These are phyloP conservation scores for Octodonta nipae DNA, from an alignment of 2,888 invertebrate species.

Conservation along the genomic window DNA sequence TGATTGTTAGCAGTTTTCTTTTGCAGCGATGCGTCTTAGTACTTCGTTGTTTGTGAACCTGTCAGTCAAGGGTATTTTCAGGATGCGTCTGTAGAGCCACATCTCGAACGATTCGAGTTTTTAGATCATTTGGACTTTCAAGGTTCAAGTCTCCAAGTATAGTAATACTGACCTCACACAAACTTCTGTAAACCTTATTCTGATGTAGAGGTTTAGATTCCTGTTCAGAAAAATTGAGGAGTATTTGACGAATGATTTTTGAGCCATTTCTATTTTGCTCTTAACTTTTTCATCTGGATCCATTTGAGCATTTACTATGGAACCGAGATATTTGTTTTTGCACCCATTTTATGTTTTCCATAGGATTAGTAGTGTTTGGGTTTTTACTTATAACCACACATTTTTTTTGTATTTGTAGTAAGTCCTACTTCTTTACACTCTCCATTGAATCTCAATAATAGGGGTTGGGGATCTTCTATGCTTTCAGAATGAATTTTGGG, in stretches of 20 bases:
- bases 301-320: not conserved
- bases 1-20: too few species aligned
- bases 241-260: constrained; percentile 1
- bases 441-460: too few species aligned
- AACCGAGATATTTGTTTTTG: not conserved
- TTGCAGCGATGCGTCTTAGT: too few species aligned
- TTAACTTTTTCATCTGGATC: not conserved
- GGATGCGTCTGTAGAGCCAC: constrained; percentile 1
- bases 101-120: constrained; percentile 1
- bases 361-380: not conserved
- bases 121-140: constrained; percentile 2
- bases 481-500: too few species aligned
- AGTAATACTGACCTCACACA: not conserved
- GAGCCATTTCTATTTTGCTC: not conserved
- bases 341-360: constrained; percentile 1
- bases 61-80: too few species aligned
- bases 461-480: too few species aligned
- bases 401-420: constrained; percentile 2
- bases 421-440: too few species aligned
- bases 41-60: too few species aligned
- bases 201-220: constrained; percentile 3
- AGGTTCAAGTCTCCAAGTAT: constrained; percentile 1
- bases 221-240: constrained; percentile 1
- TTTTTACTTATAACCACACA: constrained; percentile 1
- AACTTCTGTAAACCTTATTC: not conserved